Conservation (phyloP, 2,797 vertebrate species). For the Hyperoplus lanceolatus region DNA sequence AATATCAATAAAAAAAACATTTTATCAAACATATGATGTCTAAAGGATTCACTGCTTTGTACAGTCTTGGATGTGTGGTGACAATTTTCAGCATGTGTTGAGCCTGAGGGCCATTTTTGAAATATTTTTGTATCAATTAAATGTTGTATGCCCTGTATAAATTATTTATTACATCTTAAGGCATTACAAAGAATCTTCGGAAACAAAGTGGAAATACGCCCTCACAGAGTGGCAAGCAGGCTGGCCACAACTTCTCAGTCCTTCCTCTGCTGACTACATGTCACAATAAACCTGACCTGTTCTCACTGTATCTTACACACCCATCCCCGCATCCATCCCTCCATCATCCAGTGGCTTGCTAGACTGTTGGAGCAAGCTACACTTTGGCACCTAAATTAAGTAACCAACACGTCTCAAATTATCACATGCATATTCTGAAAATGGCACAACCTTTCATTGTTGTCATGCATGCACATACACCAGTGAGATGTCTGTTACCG, state of each 20-base stretch:
- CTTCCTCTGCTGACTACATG: constrained; percentile 50
- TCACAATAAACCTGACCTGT: constrained; percentile 63
- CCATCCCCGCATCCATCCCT: constrained; percentile 56
- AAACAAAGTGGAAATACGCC: constrained; percentile 68
- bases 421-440: constrained; percentile 71
- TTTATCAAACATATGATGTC: constrained; percentile 85
- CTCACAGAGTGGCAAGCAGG: constrained; percentile 54
- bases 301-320: constrained; percentile 65
- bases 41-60: constrained; percentile 59
- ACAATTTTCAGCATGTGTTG: not conserved
- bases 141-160: constrained; percentile 60
- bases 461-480: constrained; percentile 69
- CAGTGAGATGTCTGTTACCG: constrained; percentile 70
- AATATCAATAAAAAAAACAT: constrained; percentile 91
- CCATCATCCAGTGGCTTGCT: constrained; percentile 57
- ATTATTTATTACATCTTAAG: constrained; percentile 78
- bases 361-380: constrained; percentile 63
- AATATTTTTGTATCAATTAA: constrained; percentile 72
- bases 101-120: constrained; percentile 42
- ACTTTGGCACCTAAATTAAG: constrained; percentile 70
- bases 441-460: constrained; percentile 73
- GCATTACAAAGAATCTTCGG: constrained; percentile 63
- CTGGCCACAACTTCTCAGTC: constrained; percentile 53
- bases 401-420: constrained; percentile 74
- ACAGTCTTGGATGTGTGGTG: not conserved